Evolutionary conservation across 2,113 vertebrate species (phyloP).

Genomic region (Elaphurus davidianus): DNA sequence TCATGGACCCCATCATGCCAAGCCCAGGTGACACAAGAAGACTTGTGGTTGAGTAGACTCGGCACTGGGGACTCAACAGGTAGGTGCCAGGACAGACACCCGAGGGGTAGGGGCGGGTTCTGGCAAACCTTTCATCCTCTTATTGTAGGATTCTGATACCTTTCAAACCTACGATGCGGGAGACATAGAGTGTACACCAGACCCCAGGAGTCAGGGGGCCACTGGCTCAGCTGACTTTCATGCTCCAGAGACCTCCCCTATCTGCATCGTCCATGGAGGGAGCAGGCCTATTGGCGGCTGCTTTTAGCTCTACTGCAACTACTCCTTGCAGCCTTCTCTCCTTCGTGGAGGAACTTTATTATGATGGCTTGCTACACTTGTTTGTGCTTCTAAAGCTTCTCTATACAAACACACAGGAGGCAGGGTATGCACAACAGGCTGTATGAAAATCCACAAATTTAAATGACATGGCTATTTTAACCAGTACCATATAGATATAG

Average conservation of each 20-base stretch:
- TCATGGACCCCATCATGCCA: not conserved
- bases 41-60: not conserved
- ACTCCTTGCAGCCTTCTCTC: not conserved
- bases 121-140: not conserved
- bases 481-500: not conserved
- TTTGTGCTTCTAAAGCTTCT: not conserved
- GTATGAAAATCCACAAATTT: not conserved
- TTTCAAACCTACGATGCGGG: not conserved
- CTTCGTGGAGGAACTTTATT: not conserved
- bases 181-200: not conserved
- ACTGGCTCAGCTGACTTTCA: not conserved
- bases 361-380: not conserved
- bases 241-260: not conserved
- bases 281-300: not conserved
- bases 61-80: not conserved
- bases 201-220: not conserved
- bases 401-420: not conserved
- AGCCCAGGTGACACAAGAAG: not conserved
- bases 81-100: not conserved
- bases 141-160: not conserved
- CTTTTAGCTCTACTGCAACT: not conserved
- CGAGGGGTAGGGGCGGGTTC: not conserved
- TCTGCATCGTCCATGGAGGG: not conserved
- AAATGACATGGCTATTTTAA: not conserved
- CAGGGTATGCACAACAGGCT: not conserved